Base-by-base conservation (phyloP, 1,140 invertebrate genomes). In the Belonocnema kinseyi region DNA sequence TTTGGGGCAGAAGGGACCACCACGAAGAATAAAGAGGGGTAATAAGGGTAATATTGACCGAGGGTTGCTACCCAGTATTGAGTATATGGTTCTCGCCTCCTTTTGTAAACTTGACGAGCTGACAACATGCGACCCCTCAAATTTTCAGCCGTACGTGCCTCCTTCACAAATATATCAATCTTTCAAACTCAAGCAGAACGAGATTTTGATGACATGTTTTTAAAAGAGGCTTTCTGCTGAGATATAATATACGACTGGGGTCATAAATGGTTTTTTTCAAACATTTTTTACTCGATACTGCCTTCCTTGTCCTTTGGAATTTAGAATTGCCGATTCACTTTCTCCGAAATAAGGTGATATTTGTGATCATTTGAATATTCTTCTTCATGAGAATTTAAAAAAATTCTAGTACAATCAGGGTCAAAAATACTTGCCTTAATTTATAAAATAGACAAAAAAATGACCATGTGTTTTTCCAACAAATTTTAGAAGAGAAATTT, bases 121-220 rank as follows among this genome's bases (percentile, higher is more conserved):
- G 61, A 66, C 61, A 66, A 66, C 61, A 66, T 33, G 61, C 61
- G 61, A 66, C 61, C 61, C 61, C 40, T 66, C 61, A 66, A 66
- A 66, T 66, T 40, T 66, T 66, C 61, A 33, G 13, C 8, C 61
- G 61, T 66, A 66, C 61, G 61, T 66, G 61, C 61, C 61, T 66
- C 40, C 26, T 66, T 66, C 40, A 40, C 61, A 66, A 66, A 66
- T 66, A 66, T 66, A 66, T 66, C 61, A 66, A 66, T 66, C 61
- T 66, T 66, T 40, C 26, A 66, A n/a, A 66, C 61, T 40, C 61
- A 66, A 66, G 61, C 61, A 21, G 61, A 66, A 66, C 61, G 61
- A 66, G 61, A 66, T 66, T 66, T 66, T 66, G 61, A 66, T 66
- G 61, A 66, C 61, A 66, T 66, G 61, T 66, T 66, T 66, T 40